These are phyloP conservation scores for Ormyrus rosae DNA, from an alignment of 2,888 invertebrate species.

Conservation along the genomic window DNA sequence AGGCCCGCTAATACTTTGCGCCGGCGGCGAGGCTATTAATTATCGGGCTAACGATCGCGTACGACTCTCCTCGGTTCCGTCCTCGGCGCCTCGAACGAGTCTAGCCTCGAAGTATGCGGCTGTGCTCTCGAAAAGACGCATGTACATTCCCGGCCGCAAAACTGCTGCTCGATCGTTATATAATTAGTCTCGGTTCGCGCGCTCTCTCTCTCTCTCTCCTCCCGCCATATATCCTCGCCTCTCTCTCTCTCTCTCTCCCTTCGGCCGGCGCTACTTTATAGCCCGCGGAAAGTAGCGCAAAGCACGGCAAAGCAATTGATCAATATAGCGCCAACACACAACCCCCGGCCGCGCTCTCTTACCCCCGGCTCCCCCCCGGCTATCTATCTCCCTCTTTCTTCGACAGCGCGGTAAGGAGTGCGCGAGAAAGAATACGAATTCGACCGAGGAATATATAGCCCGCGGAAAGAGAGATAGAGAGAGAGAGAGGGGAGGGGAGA, in stretches of 20 bases:
- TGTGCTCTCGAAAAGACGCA: not conserved
- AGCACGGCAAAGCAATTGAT: constrained; percentile 75
- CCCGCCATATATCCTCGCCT: not conserved
- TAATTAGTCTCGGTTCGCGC: constrained; percentile 71
- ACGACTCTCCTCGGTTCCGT: not conserved
- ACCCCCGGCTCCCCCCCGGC: constrained; percentile 62
- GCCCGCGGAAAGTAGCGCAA: constrained; percentile 72
- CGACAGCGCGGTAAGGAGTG: constrained; percentile 51
- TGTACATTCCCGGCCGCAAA: constrained; percentile 23
- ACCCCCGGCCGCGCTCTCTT: constrained; percentile 69
- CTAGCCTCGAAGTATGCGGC: not conserved
- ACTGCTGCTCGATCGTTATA: constrained; percentile 66
- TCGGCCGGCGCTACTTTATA: constrained; percentile 66
- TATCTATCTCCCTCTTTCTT: constrained; percentile 37
- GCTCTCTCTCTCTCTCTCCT: constrained; percentile 53
- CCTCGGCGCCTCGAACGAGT: not conserved
- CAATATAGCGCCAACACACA: constrained; percentile 74
- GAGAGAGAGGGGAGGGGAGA: constrained; percentile 49
- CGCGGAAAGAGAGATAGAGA: constrained; percentile 48
- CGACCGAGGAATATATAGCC: not conserved
- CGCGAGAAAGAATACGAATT: constrained; percentile 48
- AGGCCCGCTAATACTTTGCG: constrained; percentile 12
- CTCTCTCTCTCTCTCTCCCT: constrained; percentile 3
- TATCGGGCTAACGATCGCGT: constrained; percentile 38
- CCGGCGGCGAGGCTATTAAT: constrained; percentile 35